Percentiles rank a stretch among this genome's conserved stretches.
Conservation (phyloP, 2,797 vertebrate genomes). For the Leuciscus waleckii region DNA sequence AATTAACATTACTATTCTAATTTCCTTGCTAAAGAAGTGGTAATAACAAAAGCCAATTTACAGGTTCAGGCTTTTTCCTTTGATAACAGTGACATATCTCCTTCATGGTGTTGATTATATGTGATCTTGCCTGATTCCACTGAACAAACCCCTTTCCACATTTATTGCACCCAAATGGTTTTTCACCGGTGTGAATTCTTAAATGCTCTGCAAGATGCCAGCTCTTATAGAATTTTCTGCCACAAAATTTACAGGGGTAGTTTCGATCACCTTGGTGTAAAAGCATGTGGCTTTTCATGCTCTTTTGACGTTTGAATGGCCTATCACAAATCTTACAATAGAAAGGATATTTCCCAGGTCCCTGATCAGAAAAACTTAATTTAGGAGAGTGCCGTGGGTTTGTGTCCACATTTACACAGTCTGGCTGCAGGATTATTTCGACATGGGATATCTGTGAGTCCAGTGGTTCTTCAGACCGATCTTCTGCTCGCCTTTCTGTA, state of each 20-base stretch:
- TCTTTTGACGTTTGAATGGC: slow-evolving; percentile 46
- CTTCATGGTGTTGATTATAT: slow-evolving; percentile 42
- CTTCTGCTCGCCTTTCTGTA: not conserved
- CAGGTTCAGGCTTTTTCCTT: slow-evolving; percentile 15
- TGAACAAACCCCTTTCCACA: slow-evolving; percentile 49
- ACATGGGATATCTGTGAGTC: not conserved
- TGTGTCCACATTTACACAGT: not conserved
- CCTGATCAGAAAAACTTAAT: not conserved
- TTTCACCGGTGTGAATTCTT: slow-evolving; percentile 57
- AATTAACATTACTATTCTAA: not conserved
- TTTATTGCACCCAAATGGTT: slow-evolving; percentile 46
- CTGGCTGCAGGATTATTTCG: not conserved
- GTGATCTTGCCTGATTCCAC: slow-evolving; percentile 50
- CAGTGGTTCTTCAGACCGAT: not conserved
- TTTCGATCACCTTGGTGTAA: slow-evolving; percentile 47
- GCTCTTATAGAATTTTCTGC: slow-evolving; percentile 19
- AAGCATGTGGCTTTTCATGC: slow-evolving; percentile 44
- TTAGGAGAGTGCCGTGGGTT: not conserved
- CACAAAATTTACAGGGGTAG: slow-evolving; percentile 40
- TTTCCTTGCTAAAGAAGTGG: not conserved
- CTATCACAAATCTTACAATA: slow-evolving; percentile 45
- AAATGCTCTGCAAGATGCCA: slow-evolving; percentile 45
- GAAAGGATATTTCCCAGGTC: not conserved
- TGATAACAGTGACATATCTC: slow-evolving; percentile 30
- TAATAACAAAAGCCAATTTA: not conserved